Conservation (phyloP, 1,140 invertebrate species). For the Zaprionus ghesquierei region DNA sequence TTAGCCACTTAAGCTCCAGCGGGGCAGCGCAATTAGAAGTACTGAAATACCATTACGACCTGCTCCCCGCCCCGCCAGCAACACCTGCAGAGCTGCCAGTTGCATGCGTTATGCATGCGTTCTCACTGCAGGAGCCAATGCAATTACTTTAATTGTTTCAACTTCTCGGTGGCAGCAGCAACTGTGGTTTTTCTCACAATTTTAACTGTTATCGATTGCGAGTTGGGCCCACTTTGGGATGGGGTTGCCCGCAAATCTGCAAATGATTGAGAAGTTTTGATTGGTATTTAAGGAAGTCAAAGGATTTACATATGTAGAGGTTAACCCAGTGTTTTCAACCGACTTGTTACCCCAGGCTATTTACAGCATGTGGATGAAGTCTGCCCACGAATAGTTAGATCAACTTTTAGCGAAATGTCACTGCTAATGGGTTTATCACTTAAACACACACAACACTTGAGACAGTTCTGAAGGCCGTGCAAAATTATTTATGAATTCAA, state of each 20-base stretch:
- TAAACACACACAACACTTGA: neutral
- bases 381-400: neutral
- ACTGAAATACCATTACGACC: neutral
- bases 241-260: too few species aligned
- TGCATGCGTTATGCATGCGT: neutral
- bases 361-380: too few species aligned
- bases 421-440: neutral
- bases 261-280: too few species aligned
- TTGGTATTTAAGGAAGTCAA: too few species aligned
- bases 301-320: too few species aligned
- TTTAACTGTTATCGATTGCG: neutral
- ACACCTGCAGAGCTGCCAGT: neutral
- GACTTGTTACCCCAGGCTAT: too few species aligned
- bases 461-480: neutral
- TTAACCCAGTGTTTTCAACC: too few species aligned
- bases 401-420: neutral
- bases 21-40: neutral
- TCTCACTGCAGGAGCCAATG: neutral
- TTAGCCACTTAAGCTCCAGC: neutral
- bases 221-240: neutral
- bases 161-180: neutral
- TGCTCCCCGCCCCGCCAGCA: neutral
- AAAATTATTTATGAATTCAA: neutral
- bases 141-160: neutral
- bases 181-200: neutral